Percentiles rank a stretch among this genome's conserved stretches.
These are phyloP conservation scores for Cygnus olor DNA, from an alignment of 2,797 vertebrate genomes.

Conservation along the genomic window DNA sequence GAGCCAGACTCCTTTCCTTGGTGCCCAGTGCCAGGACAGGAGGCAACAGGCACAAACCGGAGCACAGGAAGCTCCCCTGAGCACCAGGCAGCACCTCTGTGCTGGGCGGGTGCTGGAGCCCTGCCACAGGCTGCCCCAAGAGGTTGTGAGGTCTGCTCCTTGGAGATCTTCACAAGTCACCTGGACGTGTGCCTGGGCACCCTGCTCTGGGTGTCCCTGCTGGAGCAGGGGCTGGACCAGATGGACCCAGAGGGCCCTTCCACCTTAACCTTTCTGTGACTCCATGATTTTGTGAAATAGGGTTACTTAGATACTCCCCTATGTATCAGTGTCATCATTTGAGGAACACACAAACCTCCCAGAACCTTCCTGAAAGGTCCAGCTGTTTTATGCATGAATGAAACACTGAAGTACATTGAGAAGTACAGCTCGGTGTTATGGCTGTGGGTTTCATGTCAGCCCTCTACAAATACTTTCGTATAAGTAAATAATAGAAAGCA, in stretches of 20 bases:
- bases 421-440: background rate
- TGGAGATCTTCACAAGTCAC: background rate
- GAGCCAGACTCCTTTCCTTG: background rate
- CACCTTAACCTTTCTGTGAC: background rate
- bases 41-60: background rate
- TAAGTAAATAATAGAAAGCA: background rate
- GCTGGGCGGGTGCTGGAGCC: background rate
- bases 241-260: background rate
- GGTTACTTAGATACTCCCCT: accelerated
- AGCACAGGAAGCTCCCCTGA: background rate
- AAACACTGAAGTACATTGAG: background rate
- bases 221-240: background rate
- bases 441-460: background rate
- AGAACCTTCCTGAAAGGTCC: background rate
- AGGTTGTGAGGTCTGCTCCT: background rate
- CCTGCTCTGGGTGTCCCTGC: background rate
- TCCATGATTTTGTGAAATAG: background rate
- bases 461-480: background rate
- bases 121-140: background rate
- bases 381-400: background rate
- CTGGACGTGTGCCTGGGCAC: background rate
- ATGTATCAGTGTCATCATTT: background rate
- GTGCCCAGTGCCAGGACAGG: background rate
- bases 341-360: background rate
- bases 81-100: background rate